A percentile compares a stretch with the other conserved stretches of the same genome.
These are phyloP conservation scores for Mantis religiosa DNA, from an alignment of 2,888 invertebrate genomes.

Conservation along the genomic window DNA sequence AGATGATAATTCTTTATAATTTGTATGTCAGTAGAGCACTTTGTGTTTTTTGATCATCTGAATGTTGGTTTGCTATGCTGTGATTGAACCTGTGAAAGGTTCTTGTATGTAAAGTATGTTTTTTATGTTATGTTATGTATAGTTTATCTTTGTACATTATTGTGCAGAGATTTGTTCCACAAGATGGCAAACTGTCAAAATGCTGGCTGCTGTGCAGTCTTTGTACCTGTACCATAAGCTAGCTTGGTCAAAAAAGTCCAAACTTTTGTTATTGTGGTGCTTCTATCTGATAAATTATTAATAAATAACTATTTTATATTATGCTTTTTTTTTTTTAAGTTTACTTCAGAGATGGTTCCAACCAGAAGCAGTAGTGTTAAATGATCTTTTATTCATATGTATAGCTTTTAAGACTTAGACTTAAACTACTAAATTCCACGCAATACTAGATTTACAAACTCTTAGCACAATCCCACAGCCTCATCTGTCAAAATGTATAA, in stretches of 20 bases:
- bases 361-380: no score
- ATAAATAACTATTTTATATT: no score
- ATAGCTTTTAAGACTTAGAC: no score
- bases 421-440: no score
- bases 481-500: no score
- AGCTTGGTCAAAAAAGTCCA: not conserved
- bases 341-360: not conserved
- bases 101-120: not conserved
- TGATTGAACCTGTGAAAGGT: not conserved
- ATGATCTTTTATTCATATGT: no score
- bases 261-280: not conserved
- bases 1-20: not conserved
- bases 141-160: not conserved
- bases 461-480: no score
- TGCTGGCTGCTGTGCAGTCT: not conserved
- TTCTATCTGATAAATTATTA: not conserved
- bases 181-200: not conserved
- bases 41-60: not conserved
- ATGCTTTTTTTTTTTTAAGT: not conserved
- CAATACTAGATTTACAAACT: no score
- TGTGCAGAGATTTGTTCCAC: not conserved
- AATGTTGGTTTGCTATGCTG: not conserved
- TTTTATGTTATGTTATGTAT: not conserved
- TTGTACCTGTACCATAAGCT: not conserved
- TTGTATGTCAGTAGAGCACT: not conserved